A percentile compares a stretch with the other conserved stretches of the same genome.
phyloP scores from a whole-genome alignment of 2,888 invertebrate species.

The Troides oblongomaculatus region DNA sequence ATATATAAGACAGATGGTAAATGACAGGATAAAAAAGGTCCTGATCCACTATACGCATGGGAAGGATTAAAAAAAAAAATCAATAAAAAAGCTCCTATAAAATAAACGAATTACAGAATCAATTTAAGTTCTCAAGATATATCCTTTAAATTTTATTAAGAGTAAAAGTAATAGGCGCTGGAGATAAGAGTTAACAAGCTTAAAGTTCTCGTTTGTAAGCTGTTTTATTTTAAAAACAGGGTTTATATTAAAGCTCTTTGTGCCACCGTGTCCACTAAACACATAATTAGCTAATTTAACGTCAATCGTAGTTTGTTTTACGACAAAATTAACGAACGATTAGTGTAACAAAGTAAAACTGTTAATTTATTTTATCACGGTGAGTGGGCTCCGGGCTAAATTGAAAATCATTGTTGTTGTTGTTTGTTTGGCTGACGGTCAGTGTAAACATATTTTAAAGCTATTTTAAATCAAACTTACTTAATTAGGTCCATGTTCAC shows the following conservation, averaged over 20 bases:
- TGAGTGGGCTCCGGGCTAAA: slow-evolving; percentile 23
- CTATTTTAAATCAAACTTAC: slow-evolving; percentile 24
- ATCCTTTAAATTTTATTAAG: no score
- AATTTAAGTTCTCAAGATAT: no score
- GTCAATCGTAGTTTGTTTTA: slow-evolving; percentile 8
- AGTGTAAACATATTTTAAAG: slow-evolving; percentile 17
- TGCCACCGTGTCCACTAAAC: slow-evolving; percentile 8
- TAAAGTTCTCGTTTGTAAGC: background rate
- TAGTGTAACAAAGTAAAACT: slow-evolving; percentile 27
- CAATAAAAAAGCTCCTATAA: no score
- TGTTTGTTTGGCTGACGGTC: slow-evolving; percentile 25
- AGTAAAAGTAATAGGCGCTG: background rate
- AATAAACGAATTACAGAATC: no score
- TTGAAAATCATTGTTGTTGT: slow-evolving; percentile 29
- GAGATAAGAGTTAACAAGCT: no score
- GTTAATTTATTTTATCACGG: slow-evolving; percentile 24
- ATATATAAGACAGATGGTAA: no score
- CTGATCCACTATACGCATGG: no score
- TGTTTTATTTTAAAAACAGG: background rate
- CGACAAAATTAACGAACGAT: slow-evolving; percentile 25
- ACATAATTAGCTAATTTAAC: slow-evolving; percentile 17
- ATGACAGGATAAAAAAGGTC: no score
- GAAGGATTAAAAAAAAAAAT: no score
- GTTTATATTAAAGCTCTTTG: background rate
- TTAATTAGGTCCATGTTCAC: slow-evolving; percentile 11